These are phyloP conservation scores for Recurvirostra avosetta DNA, from an alignment of 2,113 vertebrate species.

Conservation along the genomic window DNA sequence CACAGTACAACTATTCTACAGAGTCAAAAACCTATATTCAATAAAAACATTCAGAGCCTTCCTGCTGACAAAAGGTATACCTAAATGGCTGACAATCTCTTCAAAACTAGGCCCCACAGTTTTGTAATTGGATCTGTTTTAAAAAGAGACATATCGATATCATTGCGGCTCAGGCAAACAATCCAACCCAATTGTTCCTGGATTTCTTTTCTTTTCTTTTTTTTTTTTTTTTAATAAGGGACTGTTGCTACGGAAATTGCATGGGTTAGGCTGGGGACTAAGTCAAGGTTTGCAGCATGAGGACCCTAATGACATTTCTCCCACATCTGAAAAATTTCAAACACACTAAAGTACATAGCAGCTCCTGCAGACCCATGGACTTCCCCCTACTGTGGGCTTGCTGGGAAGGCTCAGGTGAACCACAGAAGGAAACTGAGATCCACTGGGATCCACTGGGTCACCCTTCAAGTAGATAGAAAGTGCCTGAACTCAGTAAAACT, in stretches of 20 bases:
- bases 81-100: neutral
- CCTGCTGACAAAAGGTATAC: neutral
- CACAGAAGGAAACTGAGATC: neutral
- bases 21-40: neutral
- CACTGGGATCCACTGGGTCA: neutral
- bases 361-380: neutral
- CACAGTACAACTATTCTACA: neutral
- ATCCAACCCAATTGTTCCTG: neutral
- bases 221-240: neutral
- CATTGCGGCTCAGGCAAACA: neutral
- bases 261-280: neutral
- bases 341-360: neutral
- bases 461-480: neutral
- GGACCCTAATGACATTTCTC: neutral
- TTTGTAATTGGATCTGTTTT: neutral
- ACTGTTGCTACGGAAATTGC: neutral
- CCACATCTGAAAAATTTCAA: neutral
- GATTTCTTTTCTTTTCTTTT: neutral
- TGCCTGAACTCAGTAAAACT: neutral
- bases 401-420: neutral
- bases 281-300: neutral
- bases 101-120: neutral
- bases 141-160: neutral
- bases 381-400: neutral
- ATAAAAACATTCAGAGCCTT: neutral